Percentiles rank a stretch among this genome's conserved stretches.
Evolutionary conservation across 2,888 invertebrate species (phyloP).

Genomic region (Netelia fuscicornis): DNA sequence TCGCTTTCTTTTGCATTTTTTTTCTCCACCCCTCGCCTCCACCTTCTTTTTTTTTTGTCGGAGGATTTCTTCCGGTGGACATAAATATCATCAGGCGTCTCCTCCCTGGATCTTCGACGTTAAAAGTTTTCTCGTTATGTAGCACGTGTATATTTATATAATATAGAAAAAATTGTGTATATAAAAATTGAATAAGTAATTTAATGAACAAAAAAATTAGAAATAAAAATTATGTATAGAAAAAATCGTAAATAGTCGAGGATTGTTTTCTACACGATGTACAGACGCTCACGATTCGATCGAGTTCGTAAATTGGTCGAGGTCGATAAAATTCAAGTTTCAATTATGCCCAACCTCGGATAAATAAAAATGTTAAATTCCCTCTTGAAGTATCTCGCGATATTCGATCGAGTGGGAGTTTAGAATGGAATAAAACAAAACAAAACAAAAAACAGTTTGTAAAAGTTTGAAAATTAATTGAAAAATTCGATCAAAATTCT

Average conservation of each 20-base stretch:
- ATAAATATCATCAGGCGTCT: neutral
- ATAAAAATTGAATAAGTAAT: too few species aligned
- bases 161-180: too few species aligned
- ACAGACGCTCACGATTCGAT: too few species aligned
- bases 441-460: too few species aligned
- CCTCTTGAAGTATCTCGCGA: neutral
- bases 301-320: neutral
- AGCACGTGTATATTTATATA: neutral
- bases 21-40: neutral
- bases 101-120: neutral
- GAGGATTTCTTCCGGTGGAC: neutral
- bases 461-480: too few species aligned
- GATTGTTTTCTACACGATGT: too few species aligned
- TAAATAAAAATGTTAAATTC: neutral
- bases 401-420: too few species aligned
- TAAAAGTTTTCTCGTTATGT: slow-evolving; percentile 32
- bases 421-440: too few species aligned
- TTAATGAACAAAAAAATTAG: too few species aligned
- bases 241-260: neutral
- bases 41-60: neutral
- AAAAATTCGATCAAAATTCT: too few species aligned
- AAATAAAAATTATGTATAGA: neutral
- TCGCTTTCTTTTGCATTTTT: slow-evolving; percentile 8
- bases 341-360: neutral
- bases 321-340: neutral